Base-by-base conservation (phyloP, 1,140 invertebrate genomes). In the Lucilia sericata region DNA sequence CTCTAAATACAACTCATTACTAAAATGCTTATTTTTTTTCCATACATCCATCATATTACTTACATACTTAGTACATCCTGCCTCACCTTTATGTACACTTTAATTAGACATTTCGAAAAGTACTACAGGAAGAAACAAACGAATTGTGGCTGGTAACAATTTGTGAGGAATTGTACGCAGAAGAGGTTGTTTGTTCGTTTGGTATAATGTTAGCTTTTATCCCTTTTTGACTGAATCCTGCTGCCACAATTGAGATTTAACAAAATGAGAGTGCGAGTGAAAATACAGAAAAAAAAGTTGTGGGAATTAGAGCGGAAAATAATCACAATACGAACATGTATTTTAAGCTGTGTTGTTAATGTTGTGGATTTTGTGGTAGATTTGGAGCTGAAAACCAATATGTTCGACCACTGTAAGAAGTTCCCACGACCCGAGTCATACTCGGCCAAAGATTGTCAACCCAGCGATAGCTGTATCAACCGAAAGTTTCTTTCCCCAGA, bases 251-350 rank as follows among this genome's bases (percentile, higher is more conserved):
- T 70, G 65, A 19, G 21, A 70, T 70, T 70, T 21, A 70, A 70
- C 9, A 21, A 70, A 70, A 70, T 12, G 19, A 70, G n/a, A 70
- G 65, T 55, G 17, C 51, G 42, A 55, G 13, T 55, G 19, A 70
- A 70, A 70, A 25, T 25, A 30, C n/a, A n/a, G n/a, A 70, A 70
- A 19, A 70, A n/a, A 70, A 70, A 70, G 65, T 70, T 70, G 19
- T 2, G n/a, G 9, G 65, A 70, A 70, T 70, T 25, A 21, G 65
- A 25, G 65, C 19, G n/a, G 65, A 70, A 70, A 25, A 70, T 21
- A 70, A 70, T 70, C 65, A n/a, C 19, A 70, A 70, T 21, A 70
- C 21, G 65, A 70, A 25, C 55, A n/a, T n/a, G 14, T 14, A 3
- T 1, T 42, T 42, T 10, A 7, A 42, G 5, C 7, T 8, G 42